Percentiles rank a stretch among this genome's conserved stretches.
phyloP scores from a whole-genome alignment of 1,140 invertebrate species.

The Megalopta genalis region DNA sequence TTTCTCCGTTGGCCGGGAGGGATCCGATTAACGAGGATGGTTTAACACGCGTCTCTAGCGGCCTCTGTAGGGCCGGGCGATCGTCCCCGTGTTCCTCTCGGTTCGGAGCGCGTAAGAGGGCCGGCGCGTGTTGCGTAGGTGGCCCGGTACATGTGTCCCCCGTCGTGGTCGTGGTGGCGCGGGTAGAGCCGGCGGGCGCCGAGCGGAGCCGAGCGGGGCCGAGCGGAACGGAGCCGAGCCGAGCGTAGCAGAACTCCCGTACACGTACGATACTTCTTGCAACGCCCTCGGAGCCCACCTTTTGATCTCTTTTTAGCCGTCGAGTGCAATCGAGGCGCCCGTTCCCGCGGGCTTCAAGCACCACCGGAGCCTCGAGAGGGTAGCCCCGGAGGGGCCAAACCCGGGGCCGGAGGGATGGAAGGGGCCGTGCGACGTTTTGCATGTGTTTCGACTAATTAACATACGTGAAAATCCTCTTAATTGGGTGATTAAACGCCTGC shows the following conservation, averaged over 20 bases:
- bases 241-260: not conserved
- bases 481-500: constrained; percentile 71
- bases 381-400: not conserved
- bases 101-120: not conserved
- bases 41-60: constrained; percentile 44
- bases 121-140: constrained; percentile 25
- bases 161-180: no score
- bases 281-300: constrained; percentile 47
- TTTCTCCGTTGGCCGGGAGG: constrained; percentile 10
- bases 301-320: constrained; percentile 70
- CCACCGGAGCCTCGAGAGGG: constrained; percentile 39
- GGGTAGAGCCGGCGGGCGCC: no score
- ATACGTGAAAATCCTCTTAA: constrained; percentile 76
- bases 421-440: constrained; percentile 62
- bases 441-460: constrained; percentile 77
- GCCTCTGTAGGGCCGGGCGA: no score
- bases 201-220: no score
- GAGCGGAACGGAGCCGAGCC: no score
- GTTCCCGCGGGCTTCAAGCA: constrained; percentile 42
- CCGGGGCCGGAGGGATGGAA: not conserved
- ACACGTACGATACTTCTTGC: constrained; percentile 53
- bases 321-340: constrained; percentile 57
- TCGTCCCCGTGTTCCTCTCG: not conserved
- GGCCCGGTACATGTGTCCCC: constrained; percentile 31
- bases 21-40: constrained; percentile 49